phyloP scores from a whole-genome alignment of 2,797 vertebrate species.

The Taenioides sp. region DNA sequence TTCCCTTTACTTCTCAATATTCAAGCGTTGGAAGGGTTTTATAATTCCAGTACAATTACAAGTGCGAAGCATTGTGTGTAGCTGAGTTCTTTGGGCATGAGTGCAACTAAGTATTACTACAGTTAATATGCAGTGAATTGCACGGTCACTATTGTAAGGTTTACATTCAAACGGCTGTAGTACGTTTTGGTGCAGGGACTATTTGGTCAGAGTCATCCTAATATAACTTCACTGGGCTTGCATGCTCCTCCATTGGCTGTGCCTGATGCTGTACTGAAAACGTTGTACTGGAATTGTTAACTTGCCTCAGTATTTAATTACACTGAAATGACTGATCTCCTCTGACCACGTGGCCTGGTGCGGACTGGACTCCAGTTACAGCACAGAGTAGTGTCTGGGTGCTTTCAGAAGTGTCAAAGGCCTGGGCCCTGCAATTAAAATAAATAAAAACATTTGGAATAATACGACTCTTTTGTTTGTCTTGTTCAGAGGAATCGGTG shows the following conservation, averaged over 20 bases:
- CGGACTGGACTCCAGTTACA: constrained; percentile 52
- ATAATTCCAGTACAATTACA: constrained; percentile 74
- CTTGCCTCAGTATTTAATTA: constrained; percentile 64
- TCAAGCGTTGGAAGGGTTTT: constrained; percentile 44
- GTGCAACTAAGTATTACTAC: constrained; percentile 25
- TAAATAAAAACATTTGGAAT: constrained; percentile 69
- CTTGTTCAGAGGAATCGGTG: background rate
- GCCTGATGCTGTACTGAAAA: constrained; percentile 71
- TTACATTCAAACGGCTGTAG: constrained; percentile 13
- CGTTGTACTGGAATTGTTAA: constrained; percentile 75
- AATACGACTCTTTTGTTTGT: constrained; percentile 40
- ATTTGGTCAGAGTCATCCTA: constrained; percentile 20
- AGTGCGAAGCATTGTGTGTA: constrained; percentile 62
- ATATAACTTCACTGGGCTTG: constrained; percentile 50
- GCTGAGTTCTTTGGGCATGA: constrained; percentile 37
- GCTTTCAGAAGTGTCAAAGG: constrained; percentile 72
- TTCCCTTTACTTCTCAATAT: constrained; percentile 12
- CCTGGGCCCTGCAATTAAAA: constrained; percentile 67
- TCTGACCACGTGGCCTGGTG: constrained; percentile 44
- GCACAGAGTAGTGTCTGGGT: constrained; percentile 44
- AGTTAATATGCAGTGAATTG: constrained; percentile 31
- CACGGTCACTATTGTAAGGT: background rate
- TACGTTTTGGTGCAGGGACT: background rate
- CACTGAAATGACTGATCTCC: constrained; percentile 57
- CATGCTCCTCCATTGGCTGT: constrained; percentile 72